Conservation (phyloP, 2,113 vertebrate species). For the Eurystomus gularis region DNA sequence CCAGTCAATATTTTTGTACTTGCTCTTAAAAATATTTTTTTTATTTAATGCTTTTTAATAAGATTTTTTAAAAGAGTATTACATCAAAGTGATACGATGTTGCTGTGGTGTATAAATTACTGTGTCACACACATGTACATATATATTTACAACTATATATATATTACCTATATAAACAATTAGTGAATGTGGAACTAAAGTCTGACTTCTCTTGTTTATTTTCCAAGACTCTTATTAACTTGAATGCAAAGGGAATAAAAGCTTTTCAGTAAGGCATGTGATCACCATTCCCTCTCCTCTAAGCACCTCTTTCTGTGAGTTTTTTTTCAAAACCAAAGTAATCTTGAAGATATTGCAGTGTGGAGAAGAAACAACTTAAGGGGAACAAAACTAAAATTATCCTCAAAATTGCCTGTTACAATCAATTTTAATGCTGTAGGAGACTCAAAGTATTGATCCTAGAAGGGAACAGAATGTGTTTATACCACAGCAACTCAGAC, state of each 20-base stretch:
- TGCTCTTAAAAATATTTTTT: background rate
- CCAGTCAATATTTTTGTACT: background rate
- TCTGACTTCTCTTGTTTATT: background rate
- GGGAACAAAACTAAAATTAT: background rate
- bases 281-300: background rate
- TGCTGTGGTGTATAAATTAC: background rate
- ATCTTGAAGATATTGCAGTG: background rate
- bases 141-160: background rate
- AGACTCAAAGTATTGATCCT: background rate
- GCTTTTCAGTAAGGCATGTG: background rate
- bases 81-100: background rate
- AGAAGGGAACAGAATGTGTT: background rate
- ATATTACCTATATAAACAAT: background rate
- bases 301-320: background rate
- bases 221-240: background rate
- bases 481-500: background rate
- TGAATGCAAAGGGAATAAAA: background rate
- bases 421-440: background rate
- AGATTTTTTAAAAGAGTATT: background rate
- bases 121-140: background rate
- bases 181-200: background rate
- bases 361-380: background rate
- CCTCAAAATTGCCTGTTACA: background rate
- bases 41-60: background rate
- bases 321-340: background rate